Evolutionary conservation across 2,797 vertebrate species (phyloP).

Genomic region (Chrosomus eos): DNA sequence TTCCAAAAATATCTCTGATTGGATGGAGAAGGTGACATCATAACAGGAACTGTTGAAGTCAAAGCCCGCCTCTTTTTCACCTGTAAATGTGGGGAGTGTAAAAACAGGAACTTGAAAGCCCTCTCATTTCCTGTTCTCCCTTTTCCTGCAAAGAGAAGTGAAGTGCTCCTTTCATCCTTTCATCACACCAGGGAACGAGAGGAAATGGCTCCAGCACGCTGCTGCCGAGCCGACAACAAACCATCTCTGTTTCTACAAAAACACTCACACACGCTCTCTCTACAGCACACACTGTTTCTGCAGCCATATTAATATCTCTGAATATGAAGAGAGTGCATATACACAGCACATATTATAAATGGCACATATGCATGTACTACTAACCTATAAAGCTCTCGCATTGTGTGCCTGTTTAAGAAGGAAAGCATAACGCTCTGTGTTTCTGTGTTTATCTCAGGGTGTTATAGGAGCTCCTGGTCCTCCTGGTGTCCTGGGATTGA

Average conservation of each 20-base stretch:
- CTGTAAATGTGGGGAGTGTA: constrained; percentile 27
- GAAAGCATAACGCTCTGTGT: constrained; percentile 65
- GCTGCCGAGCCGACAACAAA: constrained; percentile 57
- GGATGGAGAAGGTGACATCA: not conserved
- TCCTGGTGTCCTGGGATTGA: constrained; percentile 90
- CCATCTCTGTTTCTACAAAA: constrained; percentile 52
- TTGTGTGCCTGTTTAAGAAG: constrained; percentile 76
- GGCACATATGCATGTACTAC: not conserved
- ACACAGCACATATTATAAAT: not conserved
- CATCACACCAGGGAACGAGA: constrained; percentile 56
- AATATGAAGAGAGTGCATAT: not conserved
- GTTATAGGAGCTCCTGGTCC: constrained; percentile 92
- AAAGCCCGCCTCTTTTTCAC: constrained; percentile 18
- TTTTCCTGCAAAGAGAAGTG: constrained; percentile 42
- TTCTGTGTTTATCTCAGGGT: constrained; percentile 80
- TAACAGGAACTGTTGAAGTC: constrained; percentile 9
- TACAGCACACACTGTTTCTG: constrained; percentile 21
- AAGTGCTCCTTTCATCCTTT: constrained; percentile 59
- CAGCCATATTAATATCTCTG: constrained; percentile 21
- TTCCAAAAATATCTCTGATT: constrained; percentile 20
- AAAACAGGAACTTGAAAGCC: constrained; percentile 45
- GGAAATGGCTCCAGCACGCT: constrained; percentile 59
- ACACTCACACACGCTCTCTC: constrained; percentile 25
- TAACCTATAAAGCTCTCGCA: not conserved
- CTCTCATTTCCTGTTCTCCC: constrained; percentile 40